Conservation (phyloP, 2,888 invertebrate genomes). For the Melieria omissa region DNA sequence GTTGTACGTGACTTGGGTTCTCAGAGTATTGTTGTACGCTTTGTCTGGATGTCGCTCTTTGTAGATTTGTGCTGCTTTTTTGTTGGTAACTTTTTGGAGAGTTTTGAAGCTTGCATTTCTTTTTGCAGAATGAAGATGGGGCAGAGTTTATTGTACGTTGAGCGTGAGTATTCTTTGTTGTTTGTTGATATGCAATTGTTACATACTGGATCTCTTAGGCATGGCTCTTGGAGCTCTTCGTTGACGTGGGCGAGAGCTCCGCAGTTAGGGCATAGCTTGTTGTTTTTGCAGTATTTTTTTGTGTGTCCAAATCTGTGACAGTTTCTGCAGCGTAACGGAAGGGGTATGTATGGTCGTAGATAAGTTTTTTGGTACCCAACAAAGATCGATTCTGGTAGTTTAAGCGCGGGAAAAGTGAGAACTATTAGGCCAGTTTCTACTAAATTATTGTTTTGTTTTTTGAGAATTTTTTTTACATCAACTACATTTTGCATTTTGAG, state of each 20-base stretch:
- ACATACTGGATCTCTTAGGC: constrained; percentile 1
- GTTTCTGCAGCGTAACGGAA: no score
- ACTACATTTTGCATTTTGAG: no score
- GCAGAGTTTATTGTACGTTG: not conserved
- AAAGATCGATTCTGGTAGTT: no score
- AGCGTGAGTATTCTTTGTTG: constrained; percentile 1
- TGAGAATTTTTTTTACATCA: no score
- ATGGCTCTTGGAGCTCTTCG: constrained; percentile 9
- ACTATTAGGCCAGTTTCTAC: no score
- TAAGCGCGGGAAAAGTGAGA: no score
- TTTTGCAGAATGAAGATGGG: constrained; percentile 7
- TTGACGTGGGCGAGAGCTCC: not conserved
- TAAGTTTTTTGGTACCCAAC: no score
- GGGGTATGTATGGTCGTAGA: no score
- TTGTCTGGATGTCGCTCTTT: not conserved
- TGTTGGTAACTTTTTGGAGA: not conserved
- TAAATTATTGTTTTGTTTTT: no score
- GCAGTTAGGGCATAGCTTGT: no score
- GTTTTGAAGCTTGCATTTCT: constrained; percentile 20
- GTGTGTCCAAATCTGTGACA: no score
- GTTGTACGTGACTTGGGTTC: not conserved
- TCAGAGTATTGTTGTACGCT: not conserved
- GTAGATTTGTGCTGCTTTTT: constrained; percentile 13
- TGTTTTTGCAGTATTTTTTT: no score
- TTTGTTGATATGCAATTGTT: not conserved